phyloP scores from a whole-genome alignment of 1,140 invertebrate genomes.

The Bombus superbus region DNA sequence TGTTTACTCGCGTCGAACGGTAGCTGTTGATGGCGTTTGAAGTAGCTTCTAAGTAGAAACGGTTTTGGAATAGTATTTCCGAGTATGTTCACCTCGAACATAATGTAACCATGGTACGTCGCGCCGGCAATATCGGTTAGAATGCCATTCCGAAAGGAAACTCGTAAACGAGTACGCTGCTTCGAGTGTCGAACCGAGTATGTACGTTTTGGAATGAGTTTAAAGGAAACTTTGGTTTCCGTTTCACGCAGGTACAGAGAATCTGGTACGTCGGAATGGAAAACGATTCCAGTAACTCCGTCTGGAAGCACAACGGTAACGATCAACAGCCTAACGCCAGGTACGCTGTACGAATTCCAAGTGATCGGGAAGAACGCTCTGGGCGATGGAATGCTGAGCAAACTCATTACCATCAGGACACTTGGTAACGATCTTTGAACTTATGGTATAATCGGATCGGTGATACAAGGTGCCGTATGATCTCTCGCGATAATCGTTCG shows the following conservation, averaged over 20 bases:
- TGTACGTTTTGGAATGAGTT: neutral
- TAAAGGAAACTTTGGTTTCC: neutral
- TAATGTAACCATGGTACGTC: neutral
- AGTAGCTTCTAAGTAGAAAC: neutral
- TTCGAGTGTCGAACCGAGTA: neutral
- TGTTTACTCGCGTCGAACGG: neutral
- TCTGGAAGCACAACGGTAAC: conserved; percentile 94
- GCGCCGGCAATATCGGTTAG: neutral
- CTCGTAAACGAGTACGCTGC: neutral
- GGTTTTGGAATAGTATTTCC: neutral
- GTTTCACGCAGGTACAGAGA: conserved; percentile 87
- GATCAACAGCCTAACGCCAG: conserved; percentile 94
- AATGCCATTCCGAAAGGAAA: neutral
- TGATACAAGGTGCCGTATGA: neutral
- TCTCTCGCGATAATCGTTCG: neutral
- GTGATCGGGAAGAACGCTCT: conserved; percentile 96
- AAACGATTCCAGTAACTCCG: conserved; percentile 95
- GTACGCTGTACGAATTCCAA: conserved; percentile 97
- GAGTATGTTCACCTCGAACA: neutral
- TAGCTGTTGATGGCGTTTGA: neutral
- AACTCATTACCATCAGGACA: conserved; percentile 94
- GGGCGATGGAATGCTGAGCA: conserved; percentile 97
- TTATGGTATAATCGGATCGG: neutral
- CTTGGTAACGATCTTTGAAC: conserved; percentile 88
- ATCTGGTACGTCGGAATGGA: conserved; percentile 92